Evolutionary conservation across 2,113 vertebrate species (phyloP).

Genomic region (Pygoscelis antarcticus): DNA sequence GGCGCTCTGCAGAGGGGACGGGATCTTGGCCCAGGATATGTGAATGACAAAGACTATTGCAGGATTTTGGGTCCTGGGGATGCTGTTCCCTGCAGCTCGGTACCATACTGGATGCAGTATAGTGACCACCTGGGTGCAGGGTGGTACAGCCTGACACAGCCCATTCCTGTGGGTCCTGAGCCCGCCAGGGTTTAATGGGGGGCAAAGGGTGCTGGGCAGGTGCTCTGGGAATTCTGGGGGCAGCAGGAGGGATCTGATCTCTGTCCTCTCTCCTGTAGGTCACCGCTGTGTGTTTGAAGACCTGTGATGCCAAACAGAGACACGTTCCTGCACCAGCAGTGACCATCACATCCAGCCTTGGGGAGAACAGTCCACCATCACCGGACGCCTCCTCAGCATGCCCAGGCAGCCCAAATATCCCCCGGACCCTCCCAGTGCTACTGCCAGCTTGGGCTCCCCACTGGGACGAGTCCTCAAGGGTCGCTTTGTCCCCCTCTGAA

Average conservation of each 20-base stretch:
- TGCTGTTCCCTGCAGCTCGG: background rate
- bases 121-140: background rate
- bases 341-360: background rate
- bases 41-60: background rate
- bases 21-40: background rate
- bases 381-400: background rate
- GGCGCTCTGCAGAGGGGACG: accelerated
- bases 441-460: background rate
- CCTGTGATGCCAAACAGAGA: background rate
- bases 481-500: background rate
- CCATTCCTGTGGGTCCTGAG: background rate
- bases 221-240: background rate
- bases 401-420: background rate
- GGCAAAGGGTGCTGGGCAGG: background rate
- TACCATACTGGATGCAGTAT: background rate
- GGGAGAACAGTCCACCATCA: background rate
- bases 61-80: background rate
- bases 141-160: background rate
- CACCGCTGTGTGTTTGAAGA: background rate
- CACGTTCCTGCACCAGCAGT: background rate
- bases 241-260: background rate
- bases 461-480: background rate
- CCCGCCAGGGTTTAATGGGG: background rate
- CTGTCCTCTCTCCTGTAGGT: background rate
- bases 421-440: background rate